A percentile compares a stretch with the other conserved stretches of the same genome.
Conservation (phyloP, 1,140 invertebrate species). For the Neocloeon triangulifer region DNA sequence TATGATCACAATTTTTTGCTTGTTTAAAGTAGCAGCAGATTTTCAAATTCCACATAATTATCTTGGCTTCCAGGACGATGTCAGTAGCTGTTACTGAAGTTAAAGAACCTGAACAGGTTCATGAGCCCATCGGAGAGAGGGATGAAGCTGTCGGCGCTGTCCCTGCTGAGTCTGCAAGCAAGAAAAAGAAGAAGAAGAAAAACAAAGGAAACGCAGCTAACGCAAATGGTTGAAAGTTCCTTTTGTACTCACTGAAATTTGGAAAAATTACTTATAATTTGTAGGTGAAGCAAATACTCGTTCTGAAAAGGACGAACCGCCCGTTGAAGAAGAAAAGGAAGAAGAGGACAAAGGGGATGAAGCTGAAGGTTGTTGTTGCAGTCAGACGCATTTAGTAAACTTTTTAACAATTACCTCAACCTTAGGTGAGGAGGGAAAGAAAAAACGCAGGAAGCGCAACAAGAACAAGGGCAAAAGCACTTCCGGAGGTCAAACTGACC, state of each 20-base stretch:
- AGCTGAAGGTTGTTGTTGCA: conserved; percentile 1
- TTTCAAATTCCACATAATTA: too few species aligned
- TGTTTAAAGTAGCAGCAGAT: too few species aligned
- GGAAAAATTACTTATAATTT: background rate
- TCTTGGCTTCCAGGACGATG: too few species aligned
- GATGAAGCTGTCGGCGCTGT: background rate
- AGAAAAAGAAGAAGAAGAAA: conserved; percentile 49
- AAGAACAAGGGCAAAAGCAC: conserved; percentile 26
- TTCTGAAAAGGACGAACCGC: background rate
- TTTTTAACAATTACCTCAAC: conserved; percentile 2
- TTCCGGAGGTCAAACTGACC: conserved; percentile 44
- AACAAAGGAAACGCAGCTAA: conserved; percentile 48
- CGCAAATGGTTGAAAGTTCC: conserved; percentile 9
- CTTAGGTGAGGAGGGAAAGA: conserved; percentile 24
- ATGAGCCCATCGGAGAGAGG: background rate
- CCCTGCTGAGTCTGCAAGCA: too few species aligned
- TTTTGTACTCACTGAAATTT: background rate
- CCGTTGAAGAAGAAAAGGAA: conserved; percentile 12
- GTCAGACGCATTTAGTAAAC: background rate
- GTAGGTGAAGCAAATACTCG: background rate
- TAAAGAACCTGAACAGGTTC: too few species aligned
- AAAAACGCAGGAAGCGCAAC: conserved; percentile 36
- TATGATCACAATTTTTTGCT: too few species aligned
- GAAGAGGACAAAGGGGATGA: conserved; percentile 12
- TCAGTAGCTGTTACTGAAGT: too few species aligned